A percentile compares a stretch with the other conserved stretches of the same genome.
These are phyloP conservation scores for Sylvicapra grimmia DNA, from an alignment of 2,113 vertebrate genomes.

Conservation along the genomic window DNA sequence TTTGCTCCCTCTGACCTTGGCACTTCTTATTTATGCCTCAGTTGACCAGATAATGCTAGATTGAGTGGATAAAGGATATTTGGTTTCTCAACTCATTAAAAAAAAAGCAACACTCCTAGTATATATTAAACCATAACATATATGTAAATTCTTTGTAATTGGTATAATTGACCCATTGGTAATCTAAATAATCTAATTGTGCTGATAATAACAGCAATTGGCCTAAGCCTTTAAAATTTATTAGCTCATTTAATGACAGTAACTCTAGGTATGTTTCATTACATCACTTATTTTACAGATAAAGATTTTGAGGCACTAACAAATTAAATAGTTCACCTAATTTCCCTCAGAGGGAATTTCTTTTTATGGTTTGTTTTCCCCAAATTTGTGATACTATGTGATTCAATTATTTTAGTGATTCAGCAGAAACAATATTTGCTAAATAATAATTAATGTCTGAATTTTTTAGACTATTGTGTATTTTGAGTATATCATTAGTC, in stretches of 20 bases:
- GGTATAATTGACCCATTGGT: not conserved
- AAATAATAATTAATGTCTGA: not conserved
- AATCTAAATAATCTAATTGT: not conserved
- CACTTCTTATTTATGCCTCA: not conserved
- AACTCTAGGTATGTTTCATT: not conserved
- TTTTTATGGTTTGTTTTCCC: not conserved
- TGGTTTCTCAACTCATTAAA: not conserved
- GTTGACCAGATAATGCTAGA: not conserved
- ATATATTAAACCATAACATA: not conserved
- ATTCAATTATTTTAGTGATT: not conserved
- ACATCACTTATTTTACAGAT: not conserved
- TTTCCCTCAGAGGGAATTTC: not conserved
- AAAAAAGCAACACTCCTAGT: not conserved
- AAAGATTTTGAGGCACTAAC: not conserved
- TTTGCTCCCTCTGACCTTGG: not conserved
- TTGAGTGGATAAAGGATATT: not conserved
- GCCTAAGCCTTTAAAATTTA: not conserved
- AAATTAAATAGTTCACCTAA: not conserved
- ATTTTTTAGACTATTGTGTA: not conserved
- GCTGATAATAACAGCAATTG: not conserved
- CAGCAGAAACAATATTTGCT: not conserved
- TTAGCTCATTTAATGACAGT: not conserved
- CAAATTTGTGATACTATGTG: not conserved
- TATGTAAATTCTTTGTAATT: not conserved
- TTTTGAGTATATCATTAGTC: not conserved